A percentile compares a stretch with the other conserved stretches of the same genome.
These are phyloP conservation scores for Laupala kohalensis DNA, from an alignment of 1,140 invertebrate species.

Conservation along the genomic window DNA sequence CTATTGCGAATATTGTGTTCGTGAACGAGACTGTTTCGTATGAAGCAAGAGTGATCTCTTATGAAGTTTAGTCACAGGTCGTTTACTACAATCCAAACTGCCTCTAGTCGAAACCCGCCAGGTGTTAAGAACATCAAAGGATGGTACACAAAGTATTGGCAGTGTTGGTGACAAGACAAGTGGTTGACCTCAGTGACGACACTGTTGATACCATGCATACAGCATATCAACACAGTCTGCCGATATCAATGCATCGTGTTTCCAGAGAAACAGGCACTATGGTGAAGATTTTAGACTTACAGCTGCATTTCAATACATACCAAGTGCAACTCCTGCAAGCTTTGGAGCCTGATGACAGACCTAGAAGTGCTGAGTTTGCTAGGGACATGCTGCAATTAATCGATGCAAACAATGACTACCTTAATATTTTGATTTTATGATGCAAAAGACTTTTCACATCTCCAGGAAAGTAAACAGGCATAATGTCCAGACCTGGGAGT, in stretches of 20 bases:
- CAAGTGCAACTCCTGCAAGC: neutral
- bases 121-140: neutral
- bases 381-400: neutral
- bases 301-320: too few relatives aligned
- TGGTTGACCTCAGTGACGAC: too few relatives aligned
- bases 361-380: neutral
- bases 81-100: too few relatives aligned
- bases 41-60: too few relatives aligned
- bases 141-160: neutral
- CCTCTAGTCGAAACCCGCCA: too few relatives aligned
- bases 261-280: neutral
- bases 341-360: neutral
- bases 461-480: conserved; percentile 12
- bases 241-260: neutral
- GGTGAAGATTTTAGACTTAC: too few relatives aligned
- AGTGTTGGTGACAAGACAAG: too few relatives aligned
- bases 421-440: conserved; percentile 5
- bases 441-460: conserved; percentile 9
- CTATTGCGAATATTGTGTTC: too few relatives aligned
- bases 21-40: too few relatives aligned
- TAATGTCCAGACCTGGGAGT: conserved; percentile 12
- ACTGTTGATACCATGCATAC: neutral
- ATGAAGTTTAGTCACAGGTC: too few relatives aligned
- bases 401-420: conserved; percentile 1
- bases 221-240: neutral